Conservation (phyloP, 1,140 invertebrate species). For the Himalopsyche phryganea region DNA sequence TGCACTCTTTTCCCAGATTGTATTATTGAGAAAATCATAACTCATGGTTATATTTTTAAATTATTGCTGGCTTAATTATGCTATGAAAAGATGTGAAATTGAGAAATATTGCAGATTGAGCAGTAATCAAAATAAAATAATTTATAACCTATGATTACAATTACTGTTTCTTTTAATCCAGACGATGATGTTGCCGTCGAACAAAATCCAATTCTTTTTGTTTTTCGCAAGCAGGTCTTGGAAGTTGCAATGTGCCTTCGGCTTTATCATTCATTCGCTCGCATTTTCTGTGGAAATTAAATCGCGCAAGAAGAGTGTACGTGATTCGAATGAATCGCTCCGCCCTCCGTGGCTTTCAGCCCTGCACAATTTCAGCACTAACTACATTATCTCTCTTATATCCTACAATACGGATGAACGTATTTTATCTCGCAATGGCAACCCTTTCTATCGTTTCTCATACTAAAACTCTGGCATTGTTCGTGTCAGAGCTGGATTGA, state of each 20-base stretch:
- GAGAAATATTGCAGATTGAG: too few relatives aligned
- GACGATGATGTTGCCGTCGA: background rate
- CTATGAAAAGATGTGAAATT: too few relatives aligned
- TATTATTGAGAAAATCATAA: too few relatives aligned
- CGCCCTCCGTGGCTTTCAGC: conserved; percentile 15
- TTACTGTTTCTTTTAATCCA: too few relatives aligned
- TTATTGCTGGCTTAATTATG: too few relatives aligned
- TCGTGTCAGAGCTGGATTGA: background rate
- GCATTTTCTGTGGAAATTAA: conserved; percentile 34
- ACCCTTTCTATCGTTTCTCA: conserved; percentile 28
- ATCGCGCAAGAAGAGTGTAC: conserved; percentile 32
- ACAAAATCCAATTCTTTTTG: background rate
- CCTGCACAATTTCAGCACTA: conserved; percentile 32
- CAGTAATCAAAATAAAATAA: too few relatives aligned
- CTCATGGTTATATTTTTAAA: too few relatives aligned
- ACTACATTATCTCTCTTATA: conserved; percentile 32
- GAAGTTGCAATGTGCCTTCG: background rate
- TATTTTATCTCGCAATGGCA: conserved; percentile 22
- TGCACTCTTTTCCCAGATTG: too few relatives aligned
- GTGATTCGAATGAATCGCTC: conserved; percentile 29
- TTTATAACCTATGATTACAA: too few relatives aligned
- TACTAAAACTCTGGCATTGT: conserved; percentile 12
- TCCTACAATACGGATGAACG: conserved; percentile 21
- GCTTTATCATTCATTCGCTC: conserved; percentile 25
- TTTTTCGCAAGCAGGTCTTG: background rate